phyloP scores from a whole-genome alignment of 2,888 invertebrate genomes.

The Merodon equestris region DNA sequence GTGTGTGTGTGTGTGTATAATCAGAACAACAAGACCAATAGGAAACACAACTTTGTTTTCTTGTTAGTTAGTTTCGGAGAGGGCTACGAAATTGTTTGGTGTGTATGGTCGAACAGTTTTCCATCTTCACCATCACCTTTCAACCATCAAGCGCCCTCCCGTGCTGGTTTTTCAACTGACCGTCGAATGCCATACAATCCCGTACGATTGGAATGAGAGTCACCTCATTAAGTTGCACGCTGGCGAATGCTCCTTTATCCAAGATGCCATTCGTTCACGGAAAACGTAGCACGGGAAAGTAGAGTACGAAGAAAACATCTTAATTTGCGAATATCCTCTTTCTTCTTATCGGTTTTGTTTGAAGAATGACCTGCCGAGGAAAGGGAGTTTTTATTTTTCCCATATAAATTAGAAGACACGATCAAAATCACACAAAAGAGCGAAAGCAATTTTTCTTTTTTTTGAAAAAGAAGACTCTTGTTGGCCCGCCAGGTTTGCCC shows the following conservation, averaged over 20 bases:
- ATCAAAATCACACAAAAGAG: slow-evolving; percentile 68
- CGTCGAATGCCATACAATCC: slow-evolving; percentile 6
- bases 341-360: slow-evolving; percentile 37
- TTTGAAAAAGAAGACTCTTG: no score
- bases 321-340: slow-evolving; percentile 65
- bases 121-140: slow-evolving; percentile 47
- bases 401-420: slow-evolving; percentile 68
- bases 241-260: slow-evolving; percentile 26
- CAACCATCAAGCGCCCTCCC: background rate
- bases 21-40: slow-evolving; percentile 50
- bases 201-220: slow-evolving; percentile 26
- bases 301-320: slow-evolving; percentile 43
- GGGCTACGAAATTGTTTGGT: slow-evolving; percentile 38
- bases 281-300: background rate
- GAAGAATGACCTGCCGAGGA: slow-evolving; percentile 7
- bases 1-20: slow-evolving; percentile 50
- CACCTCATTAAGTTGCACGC: slow-evolving; percentile 61
- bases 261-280: slow-evolving; percentile 20
- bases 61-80: slow-evolving; percentile 59
- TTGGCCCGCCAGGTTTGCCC: background rate
- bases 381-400: slow-evolving; percentile 31
- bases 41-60: slow-evolving; percentile 62
- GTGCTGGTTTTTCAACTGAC: slow-evolving; percentile 31
- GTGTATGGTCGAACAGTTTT: slow-evolving; percentile 64
- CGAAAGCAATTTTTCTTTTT: slow-evolving; percentile 33